A percentile compares a stretch with the other conserved stretches of the same genome.
These are phyloP conservation scores for Sterrhoptilus dennistouni DNA, from an alignment of 2,113 vertebrate species.

Conservation along the genomic window DNA sequence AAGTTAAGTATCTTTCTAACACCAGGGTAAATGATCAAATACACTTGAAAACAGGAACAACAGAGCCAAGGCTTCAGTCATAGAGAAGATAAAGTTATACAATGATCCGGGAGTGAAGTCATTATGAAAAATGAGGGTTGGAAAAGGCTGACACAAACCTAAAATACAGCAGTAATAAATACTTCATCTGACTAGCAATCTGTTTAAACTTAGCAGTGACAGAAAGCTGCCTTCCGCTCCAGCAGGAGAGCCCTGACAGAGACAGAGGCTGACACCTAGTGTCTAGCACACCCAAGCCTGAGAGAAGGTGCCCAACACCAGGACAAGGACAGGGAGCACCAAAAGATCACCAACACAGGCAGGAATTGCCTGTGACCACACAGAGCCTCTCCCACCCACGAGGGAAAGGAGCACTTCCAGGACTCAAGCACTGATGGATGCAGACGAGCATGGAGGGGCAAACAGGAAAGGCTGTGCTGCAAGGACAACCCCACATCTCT, in stretches of 20 bases:
- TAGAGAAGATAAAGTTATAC: slow-evolving; percentile 71
- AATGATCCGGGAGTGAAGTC: slow-evolving; percentile 65
- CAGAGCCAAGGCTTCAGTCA: slow-evolving; percentile 61
- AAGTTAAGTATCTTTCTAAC: slow-evolving; percentile 69
- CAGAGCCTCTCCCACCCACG: not conserved
- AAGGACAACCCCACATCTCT: not conserved
- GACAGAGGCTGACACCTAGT: slow-evolving; percentile 75
- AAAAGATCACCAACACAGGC: not conserved
- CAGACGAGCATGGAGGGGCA: accelerated
- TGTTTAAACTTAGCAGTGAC: slow-evolving; percentile 68
- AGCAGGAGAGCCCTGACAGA: not conserved
- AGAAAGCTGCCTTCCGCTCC: slow-evolving; percentile 62
- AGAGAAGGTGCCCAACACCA: not conserved
- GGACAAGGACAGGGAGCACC: not conserved
- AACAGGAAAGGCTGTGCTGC: accelerated
- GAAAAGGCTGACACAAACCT: slow-evolving; percentile 73
- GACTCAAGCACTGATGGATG: accelerated
- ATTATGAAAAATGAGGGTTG: slow-evolving; percentile 73
- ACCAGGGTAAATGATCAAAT: slow-evolving; percentile 73
- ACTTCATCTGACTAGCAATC: slow-evolving; percentile 70
- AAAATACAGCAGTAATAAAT: slow-evolving; percentile 77
- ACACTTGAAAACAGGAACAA: slow-evolving; percentile 66
- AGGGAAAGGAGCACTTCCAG: not conserved
- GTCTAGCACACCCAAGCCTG: not conserved
- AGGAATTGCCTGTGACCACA: not conserved